Base-by-base conservation (phyloP, 2,113 vertebrate genomes). In the Cettia cetti region DNA sequence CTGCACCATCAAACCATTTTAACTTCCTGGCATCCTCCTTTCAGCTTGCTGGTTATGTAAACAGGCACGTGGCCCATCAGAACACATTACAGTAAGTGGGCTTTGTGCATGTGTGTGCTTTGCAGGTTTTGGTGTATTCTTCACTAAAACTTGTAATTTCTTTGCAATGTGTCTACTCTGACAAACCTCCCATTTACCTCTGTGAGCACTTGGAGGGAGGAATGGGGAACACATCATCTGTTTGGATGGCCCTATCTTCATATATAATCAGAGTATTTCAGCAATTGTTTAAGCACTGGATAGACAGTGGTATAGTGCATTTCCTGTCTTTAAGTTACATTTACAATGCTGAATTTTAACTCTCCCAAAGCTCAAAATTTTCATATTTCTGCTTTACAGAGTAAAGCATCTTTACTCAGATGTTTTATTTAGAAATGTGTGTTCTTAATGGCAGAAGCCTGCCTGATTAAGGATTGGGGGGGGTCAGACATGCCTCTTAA, bases 1-100 rank as follows among this genome's bases (percentile, higher is more conserved):
- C 54, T 70, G 60, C 37, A 31, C 26, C 28, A 45, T 27, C n/a
- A 53, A 77, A 77, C 33, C n/a, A 27, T 61, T 93, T 82, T 70
- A 61, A 90, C 56, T 70, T 70, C 56, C 53, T 89, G 70, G n/a
- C 21, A 49, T 82, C 13, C 23, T 78, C 1, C 37, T 95, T 94
- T 31, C 91, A 97, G 92, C 83, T 83, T 39, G 31, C 80, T 3
- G 7, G 7, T 35, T 70, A 23, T 0, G 0, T 13, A 53, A 31
- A 33, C 0, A 2, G 15, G 13, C 33, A 19, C 13, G 0, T 7
- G 19, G 13, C 21, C 13, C 5, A 0, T 52, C 60, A 82, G 35
- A 16, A 31, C 33, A 5, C 2, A 10, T 14, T 19, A 6, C 27
- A 49, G 94, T 94, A 91, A 94, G 94, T 86, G 54, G 42, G 6